phyloP scores from a whole-genome alignment of 2,797 vertebrate genomes.

The Leuciscus waleckii region DNA sequence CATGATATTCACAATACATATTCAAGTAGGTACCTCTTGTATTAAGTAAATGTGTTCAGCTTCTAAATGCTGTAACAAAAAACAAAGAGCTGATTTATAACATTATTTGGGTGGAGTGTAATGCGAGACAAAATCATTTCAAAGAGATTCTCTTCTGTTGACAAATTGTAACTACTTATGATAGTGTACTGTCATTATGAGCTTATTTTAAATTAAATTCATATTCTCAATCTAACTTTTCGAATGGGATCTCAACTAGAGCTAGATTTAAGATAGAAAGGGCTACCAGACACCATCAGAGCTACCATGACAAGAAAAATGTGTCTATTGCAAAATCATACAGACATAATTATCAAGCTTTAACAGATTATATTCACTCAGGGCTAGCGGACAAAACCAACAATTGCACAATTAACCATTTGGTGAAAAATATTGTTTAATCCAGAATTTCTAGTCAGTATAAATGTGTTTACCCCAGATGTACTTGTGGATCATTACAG shows the following conservation, averaged over 20 bases:
- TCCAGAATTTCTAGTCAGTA: background rate
- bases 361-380: background rate
- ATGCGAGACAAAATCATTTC: background rate
- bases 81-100: background rate
- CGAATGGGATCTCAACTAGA: background rate
- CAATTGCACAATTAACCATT: background rate
- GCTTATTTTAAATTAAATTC: background rate
- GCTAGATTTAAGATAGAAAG: background rate
- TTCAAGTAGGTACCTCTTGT: background rate
- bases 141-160: background rate
- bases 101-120: background rate
- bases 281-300: background rate
- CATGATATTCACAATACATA: conserved; percentile 7
- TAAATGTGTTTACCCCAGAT: background rate
- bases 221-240: background rate
- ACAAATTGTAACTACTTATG: background rate
- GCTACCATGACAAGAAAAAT: background rate
- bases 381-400: background rate
- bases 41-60: background rate
- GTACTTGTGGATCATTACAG: background rate
- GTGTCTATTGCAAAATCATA: background rate
- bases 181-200: no score
- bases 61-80: conserved; percentile 12
- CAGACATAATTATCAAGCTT: background rate
- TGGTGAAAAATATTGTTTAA: background rate